Evolutionary conservation across 2,888 invertebrate genomes (phyloP).

Genomic region (Nipponacmea schrenckii): DNA sequence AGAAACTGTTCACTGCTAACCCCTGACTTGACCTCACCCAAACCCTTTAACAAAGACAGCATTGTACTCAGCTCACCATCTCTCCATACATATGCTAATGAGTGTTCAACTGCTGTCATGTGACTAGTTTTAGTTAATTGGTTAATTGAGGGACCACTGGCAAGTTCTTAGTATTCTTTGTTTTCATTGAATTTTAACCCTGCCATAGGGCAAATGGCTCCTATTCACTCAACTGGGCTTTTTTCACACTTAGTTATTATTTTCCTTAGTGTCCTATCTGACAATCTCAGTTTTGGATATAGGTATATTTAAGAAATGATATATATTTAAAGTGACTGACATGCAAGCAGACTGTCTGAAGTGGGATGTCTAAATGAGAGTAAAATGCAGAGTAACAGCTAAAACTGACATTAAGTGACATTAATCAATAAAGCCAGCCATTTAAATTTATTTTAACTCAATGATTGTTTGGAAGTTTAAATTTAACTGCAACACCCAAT

Average conservation of each 20-base stretch:
- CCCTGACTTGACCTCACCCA: constrained; percentile 4
- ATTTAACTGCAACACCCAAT: too few relatives aligned
- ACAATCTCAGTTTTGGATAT: too few relatives aligned
- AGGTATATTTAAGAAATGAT: too few relatives aligned
- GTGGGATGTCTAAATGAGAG: too few relatives aligned
- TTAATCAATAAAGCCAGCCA: too few relatives aligned
- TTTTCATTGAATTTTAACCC: background rate
- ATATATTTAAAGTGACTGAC: background rate
- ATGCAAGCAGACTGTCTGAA: constrained; percentile 1
- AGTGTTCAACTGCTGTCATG: constrained; percentile 1
- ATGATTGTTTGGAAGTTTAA: too few relatives aligned
- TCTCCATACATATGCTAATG: constrained; percentile 4
- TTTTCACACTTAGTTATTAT: too few relatives aligned
- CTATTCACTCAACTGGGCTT: background rate
- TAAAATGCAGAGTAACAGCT: too few relatives aligned
- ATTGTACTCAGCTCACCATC: constrained; percentile 5
- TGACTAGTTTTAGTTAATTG: constrained; percentile 7
- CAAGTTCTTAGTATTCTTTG: background rate
- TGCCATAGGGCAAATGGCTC: background rate
- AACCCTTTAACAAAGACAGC: background rate
- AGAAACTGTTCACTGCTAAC: constrained; percentile 3
- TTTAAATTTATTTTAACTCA: too few relatives aligned
- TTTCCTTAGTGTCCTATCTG: too few relatives aligned
- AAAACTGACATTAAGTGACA: too few relatives aligned
- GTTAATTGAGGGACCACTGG: background rate